Conservation (phyloP, 23 tunicate species). For the Clavelina lepadiformis region DNA sequence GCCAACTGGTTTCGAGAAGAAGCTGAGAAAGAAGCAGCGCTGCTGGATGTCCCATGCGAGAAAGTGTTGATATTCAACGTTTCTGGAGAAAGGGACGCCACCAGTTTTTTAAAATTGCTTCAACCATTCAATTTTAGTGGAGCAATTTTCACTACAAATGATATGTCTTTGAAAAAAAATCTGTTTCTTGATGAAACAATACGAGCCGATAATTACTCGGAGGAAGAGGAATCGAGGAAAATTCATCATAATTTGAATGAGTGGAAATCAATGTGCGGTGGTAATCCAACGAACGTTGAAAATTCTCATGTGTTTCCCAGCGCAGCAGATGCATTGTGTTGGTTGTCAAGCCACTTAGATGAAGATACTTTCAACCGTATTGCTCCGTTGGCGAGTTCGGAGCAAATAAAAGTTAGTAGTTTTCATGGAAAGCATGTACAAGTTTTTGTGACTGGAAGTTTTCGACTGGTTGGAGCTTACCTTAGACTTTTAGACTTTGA, state of each 20-base stretch:
- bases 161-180: slow-evolving; percentile 29
- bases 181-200: slow-evolving; percentile 61
- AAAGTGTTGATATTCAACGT: slow-evolving; percentile 58
- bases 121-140: slow-evolving; percentile 31
- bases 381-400: too few relatives aligned
- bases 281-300: neutral
- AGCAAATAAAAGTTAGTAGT: too few relatives aligned
- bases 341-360: slow-evolving; percentile 40
- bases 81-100: slow-evolving; percentile 41
- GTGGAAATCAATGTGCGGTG: slow-evolving; percentile 30
- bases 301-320: slow-evolving; percentile 36
- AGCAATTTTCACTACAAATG: slow-evolving; percentile 52
- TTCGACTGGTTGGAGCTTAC: slow-evolving; percentile 60
- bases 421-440: slow-evolving; percentile 40
- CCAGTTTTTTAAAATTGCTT: slow-evolving; percentile 14
- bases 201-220: slow-evolving; percentile 2
- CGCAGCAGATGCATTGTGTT: slow-evolving; percentile 58
- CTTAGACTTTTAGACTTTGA: slow-evolving; percentile 33
- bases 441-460: slow-evolving; percentile 55
- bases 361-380: slow-evolving; percentile 21
- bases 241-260: slow-evolving; percentile 26
- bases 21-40: slow-evolving; percentile 34
- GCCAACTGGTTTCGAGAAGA: slow-evolving; percentile 64
- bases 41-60: slow-evolving; percentile 6
- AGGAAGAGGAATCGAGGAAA: slow-evolving; percentile 19